Base-by-base conservation (phyloP, 2,888 invertebrate species). In the Ectobius pallidus region DNA sequence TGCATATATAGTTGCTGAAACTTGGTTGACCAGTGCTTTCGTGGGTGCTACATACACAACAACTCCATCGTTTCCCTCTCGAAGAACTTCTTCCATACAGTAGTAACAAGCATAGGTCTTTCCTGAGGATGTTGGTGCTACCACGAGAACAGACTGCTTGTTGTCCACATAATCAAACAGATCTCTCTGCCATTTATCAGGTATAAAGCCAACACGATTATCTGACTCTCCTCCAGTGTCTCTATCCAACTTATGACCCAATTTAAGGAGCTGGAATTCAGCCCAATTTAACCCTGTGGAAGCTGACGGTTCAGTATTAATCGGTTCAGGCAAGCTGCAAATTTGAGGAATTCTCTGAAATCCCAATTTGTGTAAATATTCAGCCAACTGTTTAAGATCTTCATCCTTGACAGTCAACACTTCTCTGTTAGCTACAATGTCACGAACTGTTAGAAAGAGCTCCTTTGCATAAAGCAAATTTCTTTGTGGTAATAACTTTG, bases 41-140 rank as follows among this genome's bases (percentile, higher is more conserved):
- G 82, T 81, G 20, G 82, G 82, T n/a, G 81, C 79, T 6, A 82
- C 81, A 72, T 81, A 82, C 14, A 82, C 81, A 63, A 82, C 81
- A 25, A 82, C 77, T 70, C 81, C 81, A 30, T 81, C 80, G 65
- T 80, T 78, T 73, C 79, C 78, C 52, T 79, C 77, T 49, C 80
- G 78, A 42, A 82, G 74, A 7, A 82, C 79, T 75, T 80, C 80
- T 76, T 82, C 81, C 78, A 82, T 82, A 75, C 82, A 82, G 73
- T 82, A 82, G 76, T 82, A 82, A 2, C 81, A 81, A 55, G 81
- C 81, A 78, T 82, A 82, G 6, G 82, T 82, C 76, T 82, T 82
- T 74, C 82, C 82, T 68, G 82, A 81, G 14, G 82, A 82, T 0
- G 82, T 82, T 1, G 82, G 82, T 1, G 82, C 82, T 22, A 82